These are phyloP conservation scores for Drosophila siamana DNA, from an alignment of 2,888 invertebrate genomes.

Conservation along the genomic window DNA sequence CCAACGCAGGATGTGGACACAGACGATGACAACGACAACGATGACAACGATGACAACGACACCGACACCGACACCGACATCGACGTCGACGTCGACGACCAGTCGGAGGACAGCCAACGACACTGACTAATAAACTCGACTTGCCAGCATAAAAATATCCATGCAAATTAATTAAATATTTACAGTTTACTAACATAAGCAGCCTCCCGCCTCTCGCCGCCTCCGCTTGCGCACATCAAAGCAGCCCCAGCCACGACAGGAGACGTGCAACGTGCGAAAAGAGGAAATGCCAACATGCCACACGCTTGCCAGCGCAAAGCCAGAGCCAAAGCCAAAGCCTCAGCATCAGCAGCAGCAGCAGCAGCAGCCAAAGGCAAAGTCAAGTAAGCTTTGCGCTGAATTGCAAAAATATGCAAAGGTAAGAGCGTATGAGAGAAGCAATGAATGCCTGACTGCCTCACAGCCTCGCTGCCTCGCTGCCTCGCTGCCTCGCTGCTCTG, in stretches of 20 bases:
- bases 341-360: too few species aligned
- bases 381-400: slow-evolving; percentile 76
- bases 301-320: slow-evolving; percentile 45
- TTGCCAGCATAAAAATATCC: slow-evolving; percentile 77
- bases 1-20: slow-evolving; percentile 25
- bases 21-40: neutral
- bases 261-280: slow-evolving; percentile 13
- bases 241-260: slow-evolving; percentile 8
- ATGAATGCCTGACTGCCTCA: slow-evolving; percentile 28
- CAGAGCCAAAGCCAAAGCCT: slow-evolving; percentile 18
- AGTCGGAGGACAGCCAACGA: slow-evolving; percentile 14
- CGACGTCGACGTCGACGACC: slow-evolving; percentile 1
- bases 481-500: slow-evolving; percentile 10
- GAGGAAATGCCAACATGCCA: slow-evolving; percentile 59
- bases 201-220: neutral
- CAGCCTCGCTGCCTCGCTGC: slow-evolving; percentile 22
- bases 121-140: slow-evolving; percentile 76
- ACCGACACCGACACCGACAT: too few species aligned
- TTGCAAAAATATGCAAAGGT: slow-evolving; percentile 83
- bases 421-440: slow-evolving; percentile 55
- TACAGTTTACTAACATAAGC: slow-evolving; percentile 82
- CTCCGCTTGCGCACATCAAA: slow-evolving; percentile 21
- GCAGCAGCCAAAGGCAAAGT: neutral
- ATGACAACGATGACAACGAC: slow-evolving; percentile 11
- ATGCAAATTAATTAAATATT: slow-evolving; percentile 82